Percentiles rank a stretch among this genome's conserved stretches.
These are phyloP conservation scores for Saxicola maurus DNA, from an alignment of 2,797 vertebrate species.

Conservation along the genomic window DNA sequence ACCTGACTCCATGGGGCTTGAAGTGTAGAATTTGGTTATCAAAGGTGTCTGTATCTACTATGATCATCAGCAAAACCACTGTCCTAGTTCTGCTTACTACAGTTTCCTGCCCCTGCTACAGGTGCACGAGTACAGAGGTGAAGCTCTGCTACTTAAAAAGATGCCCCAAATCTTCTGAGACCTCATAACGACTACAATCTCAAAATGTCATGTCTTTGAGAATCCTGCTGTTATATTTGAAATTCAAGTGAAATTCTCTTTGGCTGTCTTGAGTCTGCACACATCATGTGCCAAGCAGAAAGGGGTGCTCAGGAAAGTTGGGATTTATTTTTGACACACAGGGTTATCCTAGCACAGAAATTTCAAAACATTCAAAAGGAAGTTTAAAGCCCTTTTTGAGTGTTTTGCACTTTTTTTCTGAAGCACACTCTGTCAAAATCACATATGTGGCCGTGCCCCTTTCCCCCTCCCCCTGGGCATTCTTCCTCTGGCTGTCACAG, in stretches of 20 bases:
- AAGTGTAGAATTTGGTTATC: background rate
- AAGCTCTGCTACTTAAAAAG: background rate
- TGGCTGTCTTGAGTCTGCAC: accelerated
- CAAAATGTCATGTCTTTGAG: background rate
- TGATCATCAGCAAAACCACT: background rate
- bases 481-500: background rate
- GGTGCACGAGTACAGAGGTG: background rate
- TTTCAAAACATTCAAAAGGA: background rate
- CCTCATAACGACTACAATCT: background rate
- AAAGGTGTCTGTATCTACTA: background rate
- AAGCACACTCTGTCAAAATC: background rate
- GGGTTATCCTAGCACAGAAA: accelerated
- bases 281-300: background rate
- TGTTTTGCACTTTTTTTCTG: background rate
- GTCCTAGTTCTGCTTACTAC: background rate
- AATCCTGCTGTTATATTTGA: background rate
- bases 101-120: background rate
- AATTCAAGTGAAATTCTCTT: background rate
- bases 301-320: background rate
- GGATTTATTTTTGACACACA: background rate
- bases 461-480: background rate
- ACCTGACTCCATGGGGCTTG: background rate
- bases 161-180: background rate
- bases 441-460: accelerated
- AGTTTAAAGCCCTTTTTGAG: background rate